Evolutionary conservation across 2,888 invertebrate genomes (phyloP).

Genomic region (Oxyteleia sp.): DNA sequence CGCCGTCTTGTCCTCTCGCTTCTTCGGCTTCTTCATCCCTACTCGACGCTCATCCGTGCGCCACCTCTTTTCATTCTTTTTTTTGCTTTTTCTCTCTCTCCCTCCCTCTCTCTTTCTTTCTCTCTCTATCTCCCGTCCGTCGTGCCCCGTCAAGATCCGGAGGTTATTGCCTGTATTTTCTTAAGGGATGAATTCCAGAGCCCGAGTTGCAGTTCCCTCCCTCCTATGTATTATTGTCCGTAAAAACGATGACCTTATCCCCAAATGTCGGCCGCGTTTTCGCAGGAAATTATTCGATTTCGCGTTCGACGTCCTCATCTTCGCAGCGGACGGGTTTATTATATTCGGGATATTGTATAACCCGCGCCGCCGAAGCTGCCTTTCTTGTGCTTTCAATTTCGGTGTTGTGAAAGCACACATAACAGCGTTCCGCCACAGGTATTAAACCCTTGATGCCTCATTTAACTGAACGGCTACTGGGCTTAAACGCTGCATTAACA

Average conservation of each 20-base stretch:
- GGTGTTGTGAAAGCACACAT: constrained; percentile 51
- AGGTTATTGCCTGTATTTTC: constrained; percentile 86
- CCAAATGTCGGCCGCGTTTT: constrained; percentile 56
- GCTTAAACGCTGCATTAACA: constrained; percentile 66
- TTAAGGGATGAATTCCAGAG: constrained; percentile 81
- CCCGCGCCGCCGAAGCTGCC: constrained; percentile 40
- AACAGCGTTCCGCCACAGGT: constrained; percentile 24
- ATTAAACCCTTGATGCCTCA: constrained; percentile 65
- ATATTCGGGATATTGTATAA: constrained; percentile 36
- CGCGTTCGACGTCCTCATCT: constrained; percentile 54
- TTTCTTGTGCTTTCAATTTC: constrained; percentile 61
- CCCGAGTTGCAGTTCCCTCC: constrained; percentile 45
- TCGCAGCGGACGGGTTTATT: constrained; percentile 41
- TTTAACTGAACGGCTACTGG: constrained; percentile 64
- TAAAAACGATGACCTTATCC: constrained; percentile 58
- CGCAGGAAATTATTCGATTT: constrained; percentile 73
- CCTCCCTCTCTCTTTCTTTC: too few species aligned
- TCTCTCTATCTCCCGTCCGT: constrained; percentile 67
- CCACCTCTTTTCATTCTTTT: constrained; percentile 49
- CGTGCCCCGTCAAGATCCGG: constrained; percentile 79
- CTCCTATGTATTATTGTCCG: constrained; percentile 27
- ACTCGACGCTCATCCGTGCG: constrained; percentile 43
- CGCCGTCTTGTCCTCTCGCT: constrained; percentile 76
- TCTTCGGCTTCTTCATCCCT: constrained; percentile 77
- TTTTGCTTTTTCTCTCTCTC: too few species aligned